A percentile compares a stretch with the other conserved stretches of the same genome.
Conservation (phyloP, 2,113 vertebrate species). For the Barnardius zonarius region DNA sequence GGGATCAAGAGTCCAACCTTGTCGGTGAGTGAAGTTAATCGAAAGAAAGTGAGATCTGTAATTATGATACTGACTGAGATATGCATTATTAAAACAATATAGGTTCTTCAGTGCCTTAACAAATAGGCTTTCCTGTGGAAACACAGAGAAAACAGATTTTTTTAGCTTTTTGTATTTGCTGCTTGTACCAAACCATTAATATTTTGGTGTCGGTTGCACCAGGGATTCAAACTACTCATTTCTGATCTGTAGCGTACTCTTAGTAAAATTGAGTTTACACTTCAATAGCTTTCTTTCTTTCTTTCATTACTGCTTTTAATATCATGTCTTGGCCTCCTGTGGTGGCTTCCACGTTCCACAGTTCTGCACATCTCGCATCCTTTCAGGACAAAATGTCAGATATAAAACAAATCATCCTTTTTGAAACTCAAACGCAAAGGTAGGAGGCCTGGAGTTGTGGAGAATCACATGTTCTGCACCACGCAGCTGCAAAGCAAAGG, state of each 20-base stretch:
- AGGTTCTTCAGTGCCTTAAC: background rate
- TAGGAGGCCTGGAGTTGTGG: background rate
- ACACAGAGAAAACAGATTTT: background rate
- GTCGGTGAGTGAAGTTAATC: background rate
- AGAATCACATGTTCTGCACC: background rate
- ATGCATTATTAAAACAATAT: background rate
- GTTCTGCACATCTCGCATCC: conserved; percentile 18
- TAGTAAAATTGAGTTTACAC: conserved; percentile 43
- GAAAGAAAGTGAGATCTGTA: background rate
- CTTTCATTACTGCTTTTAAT: conserved; percentile 62
- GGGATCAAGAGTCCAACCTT: background rate
- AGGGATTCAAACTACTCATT: conserved; percentile 20
- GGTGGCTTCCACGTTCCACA: conserved; percentile 12
- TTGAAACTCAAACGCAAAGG: conserved; percentile 19
- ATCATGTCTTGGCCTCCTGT: conserved; percentile 28
- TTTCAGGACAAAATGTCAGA: conserved; percentile 53
- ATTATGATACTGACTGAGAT: background rate
- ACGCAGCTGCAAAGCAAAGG: background rate
- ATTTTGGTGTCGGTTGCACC: conserved; percentile 17
- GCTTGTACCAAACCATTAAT: conserved; percentile 9
- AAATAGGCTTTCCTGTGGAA: background rate
- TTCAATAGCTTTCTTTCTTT: conserved; percentile 39
- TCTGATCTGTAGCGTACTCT: conserved; percentile 23
- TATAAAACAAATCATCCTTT: background rate
- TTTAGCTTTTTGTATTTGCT: background rate